Evolutionary conservation across 2,888 invertebrate species (phyloP).

Genomic region (Troides aeacus): DNA sequence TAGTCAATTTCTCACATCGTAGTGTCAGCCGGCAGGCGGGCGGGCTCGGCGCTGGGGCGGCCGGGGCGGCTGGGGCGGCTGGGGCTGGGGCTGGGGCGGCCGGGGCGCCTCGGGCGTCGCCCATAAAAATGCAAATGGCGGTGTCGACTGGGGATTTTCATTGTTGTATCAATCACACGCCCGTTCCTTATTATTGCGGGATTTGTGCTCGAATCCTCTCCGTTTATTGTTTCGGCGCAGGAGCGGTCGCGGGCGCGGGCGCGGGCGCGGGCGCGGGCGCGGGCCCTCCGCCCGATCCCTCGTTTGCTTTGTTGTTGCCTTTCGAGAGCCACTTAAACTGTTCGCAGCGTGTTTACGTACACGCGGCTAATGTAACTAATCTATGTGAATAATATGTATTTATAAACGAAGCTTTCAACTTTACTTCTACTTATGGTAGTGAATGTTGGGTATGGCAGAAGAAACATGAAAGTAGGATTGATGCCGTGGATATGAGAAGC

Average conservation of each 20-base stretch:
- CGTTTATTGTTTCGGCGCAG: slow-evolving; percentile 61
- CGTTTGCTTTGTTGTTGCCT: slow-evolving; percentile 31
- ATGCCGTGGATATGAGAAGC: too few relatives aligned
- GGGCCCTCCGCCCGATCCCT: slow-evolving; percentile 27
- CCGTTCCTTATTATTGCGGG: slow-evolving; percentile 67
- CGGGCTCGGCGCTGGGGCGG: slow-evolving; percentile 35
- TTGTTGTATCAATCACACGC: slow-evolving; percentile 72
- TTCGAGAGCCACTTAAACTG: slow-evolving; percentile 29
- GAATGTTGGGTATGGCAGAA: too few relatives aligned
- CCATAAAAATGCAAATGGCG: slow-evolving; percentile 81
- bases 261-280: not conserved
- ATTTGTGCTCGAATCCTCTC: slow-evolving; percentile 50
- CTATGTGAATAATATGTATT: too few relatives aligned
- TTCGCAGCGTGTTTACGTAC: not conserved
- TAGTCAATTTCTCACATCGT: slow-evolving; percentile 29
- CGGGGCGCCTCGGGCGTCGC: slow-evolving; percentile 48
- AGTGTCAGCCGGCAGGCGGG: slow-evolving; percentile 26
- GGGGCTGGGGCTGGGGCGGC: slow-evolving; percentile 46
- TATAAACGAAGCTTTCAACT: too few relatives aligned
- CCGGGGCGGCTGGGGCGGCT: slow-evolving; percentile 36
- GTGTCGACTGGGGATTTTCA: slow-evolving; percentile 77
- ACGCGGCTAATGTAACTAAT: too few relatives aligned
- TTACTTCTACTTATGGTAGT: too few relatives aligned
- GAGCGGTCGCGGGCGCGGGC: not conserved
- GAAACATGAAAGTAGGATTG: too few relatives aligned